Evolutionary conservation across 2,888 invertebrate genomes (phyloP).

Genomic region (Eledona agricola): DNA sequence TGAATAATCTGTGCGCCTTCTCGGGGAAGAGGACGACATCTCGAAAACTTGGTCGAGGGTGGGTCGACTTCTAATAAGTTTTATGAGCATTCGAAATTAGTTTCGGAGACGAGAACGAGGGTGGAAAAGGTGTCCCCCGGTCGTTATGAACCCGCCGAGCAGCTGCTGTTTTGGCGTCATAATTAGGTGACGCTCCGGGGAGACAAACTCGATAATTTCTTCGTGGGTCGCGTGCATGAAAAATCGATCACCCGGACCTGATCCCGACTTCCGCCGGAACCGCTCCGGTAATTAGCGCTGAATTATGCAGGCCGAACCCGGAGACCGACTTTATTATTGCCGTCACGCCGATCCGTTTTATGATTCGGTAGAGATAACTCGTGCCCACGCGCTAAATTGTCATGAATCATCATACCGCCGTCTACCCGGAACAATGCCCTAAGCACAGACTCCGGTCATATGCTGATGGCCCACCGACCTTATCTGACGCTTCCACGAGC

Average conservation of each 20-base stretch:
- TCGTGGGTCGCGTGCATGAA: too few species aligned
- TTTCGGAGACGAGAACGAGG: not conserved
- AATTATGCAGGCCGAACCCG: constrained; percentile 11
- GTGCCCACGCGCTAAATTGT: constrained; percentile 1
- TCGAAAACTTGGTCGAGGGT: constrained; percentile 12
- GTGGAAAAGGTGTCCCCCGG: not conserved
- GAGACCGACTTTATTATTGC: constrained; percentile 8
- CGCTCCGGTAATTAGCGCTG: constrained; percentile 17
- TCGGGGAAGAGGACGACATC: constrained; percentile 20
- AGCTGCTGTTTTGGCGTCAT: constrained; percentile 1
- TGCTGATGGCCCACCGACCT: constrained; percentile 2
- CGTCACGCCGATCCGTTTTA: constrained; percentile 8
- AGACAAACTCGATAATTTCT: constrained; percentile 1
- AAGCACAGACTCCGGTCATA: constrained; percentile 21
- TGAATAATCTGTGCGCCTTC: constrained; percentile 23
- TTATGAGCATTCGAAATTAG: constrained; percentile 22
- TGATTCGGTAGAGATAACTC: constrained; percentile 18
- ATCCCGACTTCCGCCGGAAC: constrained; percentile 8
- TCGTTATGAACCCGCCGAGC: constrained; percentile 10
- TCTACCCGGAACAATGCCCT: constrained; percentile 9
- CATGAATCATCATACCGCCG: constrained; percentile 12
- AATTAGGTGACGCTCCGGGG: constrained; percentile 11
- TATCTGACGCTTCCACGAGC: constrained; percentile 22
- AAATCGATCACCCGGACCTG: not conserved
- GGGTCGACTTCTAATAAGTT: constrained; percentile 19